phyloP scores from a whole-genome alignment of 2,113 vertebrate genomes.

The Aegithalos caudatus region DNA sequence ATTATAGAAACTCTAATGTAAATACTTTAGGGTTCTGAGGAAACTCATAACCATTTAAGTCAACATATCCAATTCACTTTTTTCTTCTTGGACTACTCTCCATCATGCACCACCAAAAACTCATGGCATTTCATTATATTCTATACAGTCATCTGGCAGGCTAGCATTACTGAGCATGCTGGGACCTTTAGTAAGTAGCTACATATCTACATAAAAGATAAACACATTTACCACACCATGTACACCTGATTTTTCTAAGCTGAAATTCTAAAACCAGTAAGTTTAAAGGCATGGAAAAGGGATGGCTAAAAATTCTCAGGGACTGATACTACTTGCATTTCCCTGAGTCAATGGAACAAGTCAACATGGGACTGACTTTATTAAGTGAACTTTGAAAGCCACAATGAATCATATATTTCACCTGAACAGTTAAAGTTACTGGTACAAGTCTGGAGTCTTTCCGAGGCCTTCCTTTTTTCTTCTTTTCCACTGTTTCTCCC shows the following conservation, averaged over 20 bases:
- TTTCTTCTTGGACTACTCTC: background rate
- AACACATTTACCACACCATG: background rate
- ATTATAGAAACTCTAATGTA: background rate
- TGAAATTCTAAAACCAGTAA: background rate
- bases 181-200: background rate
- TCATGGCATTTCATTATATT: background rate
- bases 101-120: background rate
- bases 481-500: slow-evolving; percentile 89
- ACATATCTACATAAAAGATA: background rate
- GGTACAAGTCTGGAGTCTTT: slow-evolving; percentile 88
- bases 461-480: slow-evolving; percentile 92
- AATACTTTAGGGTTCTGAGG: background rate
- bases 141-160: background rate
- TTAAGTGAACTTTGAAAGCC: background rate
- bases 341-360: background rate
- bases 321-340: background rate
- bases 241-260: background rate
- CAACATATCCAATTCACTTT: background rate
- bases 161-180: background rate
- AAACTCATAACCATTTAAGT: background rate
- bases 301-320: background rate
- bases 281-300: background rate
- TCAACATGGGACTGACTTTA: background rate
- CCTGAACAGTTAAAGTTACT: slow-evolving; percentile 84
- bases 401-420: background rate